Conservation (phyloP, 2,113 vertebrate species). For the human region GRCh38 chr5:5706001-5706500, state of each 20-base stretch:
- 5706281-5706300: not conserved
- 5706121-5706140: too few species aligned
- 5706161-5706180: too few species aligned
- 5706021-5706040: too few species aligned
- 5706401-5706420: not conserved
- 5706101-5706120: too few species aligned
- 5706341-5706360: not conserved
- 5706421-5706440: not conserved
- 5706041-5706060: too few species aligned
- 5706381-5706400: not conserved
- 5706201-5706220: too few species aligned
- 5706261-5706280: too few species aligned
- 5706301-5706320: not conserved
- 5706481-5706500: not conserved
- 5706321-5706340: not conserved
- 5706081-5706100: too few species aligned
- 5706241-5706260: not conserved
- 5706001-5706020: too few species aligned
- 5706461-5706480: accelerated
- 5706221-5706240: not conserved
- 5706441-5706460: not conserved
- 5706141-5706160: too few species aligned
- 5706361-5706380: not conserved
- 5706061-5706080: too few species aligned
- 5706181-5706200: too few species aligned